These are phyloP conservation scores for Percopsis transmontana DNA, from an alignment of 2,113 vertebrate species.

Conservation along the genomic window DNA sequence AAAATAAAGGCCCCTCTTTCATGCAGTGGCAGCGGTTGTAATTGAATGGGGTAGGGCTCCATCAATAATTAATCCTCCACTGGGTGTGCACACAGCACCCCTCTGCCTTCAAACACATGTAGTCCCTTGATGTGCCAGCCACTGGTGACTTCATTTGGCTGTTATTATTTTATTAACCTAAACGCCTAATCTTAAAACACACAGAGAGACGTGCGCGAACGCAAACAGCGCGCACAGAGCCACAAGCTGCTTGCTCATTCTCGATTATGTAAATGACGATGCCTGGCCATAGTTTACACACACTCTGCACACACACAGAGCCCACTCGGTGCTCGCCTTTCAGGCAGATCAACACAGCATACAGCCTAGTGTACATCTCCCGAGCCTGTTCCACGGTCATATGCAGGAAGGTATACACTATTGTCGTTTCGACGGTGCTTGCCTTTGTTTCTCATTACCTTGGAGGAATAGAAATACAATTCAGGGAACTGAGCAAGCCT, in stretches of 20 bases:
- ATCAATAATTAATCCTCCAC: constrained; percentile 61
- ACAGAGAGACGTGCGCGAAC: not conserved
- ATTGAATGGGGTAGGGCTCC: constrained; percentile 38
- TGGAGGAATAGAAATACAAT: constrained; percentile 36
- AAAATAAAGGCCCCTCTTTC: not conserved
- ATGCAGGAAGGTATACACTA: constrained; percentile 22
- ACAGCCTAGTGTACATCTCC: constrained; percentile 37
- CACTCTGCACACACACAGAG: not conserved
- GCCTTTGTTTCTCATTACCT: constrained; percentile 50
- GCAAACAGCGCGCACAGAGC: constrained; percentile 40
- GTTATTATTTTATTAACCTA: constrained; percentile 40
- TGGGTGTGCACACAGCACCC: constrained; percentile 33
- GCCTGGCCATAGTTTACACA: constrained; percentile 18
- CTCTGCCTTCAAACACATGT: constrained; percentile 48
- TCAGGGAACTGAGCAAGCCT: constrained; percentile 29
- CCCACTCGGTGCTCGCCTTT: constrained; percentile 47
- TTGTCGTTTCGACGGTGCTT: constrained; percentile 23
- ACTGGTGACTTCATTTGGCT: constrained; percentile 48
- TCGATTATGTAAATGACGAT: constrained; percentile 50
- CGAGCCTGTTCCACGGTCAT: constrained; percentile 34
- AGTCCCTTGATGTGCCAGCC: constrained; percentile 29
- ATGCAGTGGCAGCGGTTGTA: constrained; percentile 32
- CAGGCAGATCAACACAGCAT: constrained; percentile 50
- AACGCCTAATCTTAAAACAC: constrained; percentile 14
- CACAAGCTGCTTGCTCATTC: constrained; percentile 49